phyloP scores from a whole-genome alignment of 2,797 vertebrate species.

The Acrossocheilus fasciatus region DNA sequence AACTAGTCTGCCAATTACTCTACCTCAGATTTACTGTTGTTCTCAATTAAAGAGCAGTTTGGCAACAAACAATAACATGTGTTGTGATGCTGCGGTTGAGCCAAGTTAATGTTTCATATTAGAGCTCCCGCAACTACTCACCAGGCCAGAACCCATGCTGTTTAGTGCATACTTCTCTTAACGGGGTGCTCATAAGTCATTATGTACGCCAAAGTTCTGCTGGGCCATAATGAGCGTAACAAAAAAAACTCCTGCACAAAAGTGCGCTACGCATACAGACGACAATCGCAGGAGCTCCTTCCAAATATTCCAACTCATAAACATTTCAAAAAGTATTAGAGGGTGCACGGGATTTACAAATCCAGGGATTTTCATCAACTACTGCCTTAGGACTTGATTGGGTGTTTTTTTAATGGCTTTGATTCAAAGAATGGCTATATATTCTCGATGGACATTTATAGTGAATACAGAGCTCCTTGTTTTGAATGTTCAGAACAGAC shows the following conservation, averaged over 20 bases:
- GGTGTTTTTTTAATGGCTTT: conserved; percentile 43
- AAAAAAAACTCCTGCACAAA: conserved; percentile 72
- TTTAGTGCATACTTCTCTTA: conserved; percentile 86
- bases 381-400: conserved; percentile 44
- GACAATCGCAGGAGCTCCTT: conserved; percentile 61
- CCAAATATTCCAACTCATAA: conserved; percentile 72
- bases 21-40: conserved; percentile 90
- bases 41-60: conserved; percentile 88
- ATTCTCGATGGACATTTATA: conserved; percentile 5
- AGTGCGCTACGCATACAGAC: conserved; percentile 59
- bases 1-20: conserved; percentile 79
- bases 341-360: conserved; percentile 52
- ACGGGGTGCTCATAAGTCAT: conserved; percentile 87
- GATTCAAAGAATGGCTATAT: conserved; percentile 46
- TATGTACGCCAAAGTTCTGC: conserved; percentile 86
- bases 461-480: background rate
- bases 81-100: conserved; percentile 87
- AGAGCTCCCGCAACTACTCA: conserved; percentile 84
- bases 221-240: conserved; percentile 80
- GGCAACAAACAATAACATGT: conserved; percentile 91
- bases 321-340: conserved; percentile 69
- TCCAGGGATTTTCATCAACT: conserved; percentile 47
- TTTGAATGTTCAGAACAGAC: background rate
- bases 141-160: conserved; percentile 87
- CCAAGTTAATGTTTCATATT: conserved; percentile 97